phyloP scores from a whole-genome alignment of 2,113 vertebrate genomes.

The Zosterops lateralis region DNA sequence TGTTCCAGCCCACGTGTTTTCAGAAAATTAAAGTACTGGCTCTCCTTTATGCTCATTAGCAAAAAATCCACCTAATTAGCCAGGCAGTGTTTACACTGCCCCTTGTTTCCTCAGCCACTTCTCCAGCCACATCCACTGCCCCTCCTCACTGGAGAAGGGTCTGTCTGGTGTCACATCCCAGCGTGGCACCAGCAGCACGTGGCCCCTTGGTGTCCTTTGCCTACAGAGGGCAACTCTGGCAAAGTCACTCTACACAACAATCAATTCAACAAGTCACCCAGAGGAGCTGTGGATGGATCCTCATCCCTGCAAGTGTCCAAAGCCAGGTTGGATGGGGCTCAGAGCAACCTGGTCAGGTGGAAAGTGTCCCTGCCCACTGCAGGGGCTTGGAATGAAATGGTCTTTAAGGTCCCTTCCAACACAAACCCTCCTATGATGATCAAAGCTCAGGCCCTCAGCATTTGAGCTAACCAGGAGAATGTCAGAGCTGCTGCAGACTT shows the following conservation, averaged over 20 bases:
- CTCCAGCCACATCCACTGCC: not conserved
- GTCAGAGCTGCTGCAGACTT: not conserved
- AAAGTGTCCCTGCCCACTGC: not conserved
- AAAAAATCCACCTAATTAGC: not conserved
- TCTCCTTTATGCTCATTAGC: not conserved
- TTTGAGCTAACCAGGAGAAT: not conserved
- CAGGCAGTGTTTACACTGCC: not conserved
- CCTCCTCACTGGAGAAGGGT: fast-evolving
- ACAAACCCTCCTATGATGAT: not conserved
- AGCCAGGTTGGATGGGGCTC: not conserved
- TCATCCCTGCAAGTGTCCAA: not conserved
- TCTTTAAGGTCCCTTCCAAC: not conserved
- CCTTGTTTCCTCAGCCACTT: not conserved
- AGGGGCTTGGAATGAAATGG: not conserved
- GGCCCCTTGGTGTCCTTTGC: too few relatives aligned
- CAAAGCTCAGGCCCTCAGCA: not conserved
- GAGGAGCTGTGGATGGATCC: not conserved
- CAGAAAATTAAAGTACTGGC: not conserved
- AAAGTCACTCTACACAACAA: not conserved
- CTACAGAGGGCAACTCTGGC: not conserved
- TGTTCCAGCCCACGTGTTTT: not conserved
- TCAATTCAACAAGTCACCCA: not conserved
- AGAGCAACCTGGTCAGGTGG: not conserved
- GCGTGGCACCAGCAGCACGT: fast-evolving
- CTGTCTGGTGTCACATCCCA: fast-evolving